Evolutionary conservation across 2,797 vertebrate genomes (phyloP).

Genomic region (Sparidentex hasta): DNA sequence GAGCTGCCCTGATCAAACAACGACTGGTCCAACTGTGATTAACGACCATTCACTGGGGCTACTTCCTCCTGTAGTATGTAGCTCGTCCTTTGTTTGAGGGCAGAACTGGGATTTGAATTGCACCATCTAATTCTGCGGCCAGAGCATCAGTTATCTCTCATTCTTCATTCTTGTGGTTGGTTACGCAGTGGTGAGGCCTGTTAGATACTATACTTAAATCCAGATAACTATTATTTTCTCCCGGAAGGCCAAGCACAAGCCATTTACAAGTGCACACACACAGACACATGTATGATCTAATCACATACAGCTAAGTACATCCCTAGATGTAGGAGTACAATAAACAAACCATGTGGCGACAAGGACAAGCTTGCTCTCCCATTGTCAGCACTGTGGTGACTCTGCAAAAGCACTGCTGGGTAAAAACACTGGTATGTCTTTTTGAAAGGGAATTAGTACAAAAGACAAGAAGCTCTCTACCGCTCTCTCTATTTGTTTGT

Average conservation of each 20-base stretch:
- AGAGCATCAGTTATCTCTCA: not conserved
- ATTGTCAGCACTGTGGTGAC: slow-evolving; percentile 40
- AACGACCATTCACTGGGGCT: not conserved
- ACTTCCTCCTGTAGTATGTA: not conserved
- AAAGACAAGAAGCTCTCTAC: slow-evolving; percentile 4
- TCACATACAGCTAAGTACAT: not conserved
- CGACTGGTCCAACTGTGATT: not conserved
- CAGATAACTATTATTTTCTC: slow-evolving; percentile 3
- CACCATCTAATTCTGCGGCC: not conserved
- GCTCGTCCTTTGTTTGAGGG: not conserved
- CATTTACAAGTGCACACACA: not conserved
- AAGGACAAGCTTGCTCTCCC: slow-evolving; percentile 26
- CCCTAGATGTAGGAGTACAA: not conserved
- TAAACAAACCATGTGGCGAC: not conserved
- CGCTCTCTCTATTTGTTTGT: slow-evolving; percentile 12
- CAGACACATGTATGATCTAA: not conserved
- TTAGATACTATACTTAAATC: not conserved
- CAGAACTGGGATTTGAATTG: not conserved
- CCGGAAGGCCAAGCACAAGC: not conserved
- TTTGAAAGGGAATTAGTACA: slow-evolving; percentile 10
- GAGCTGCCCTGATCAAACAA: too few species aligned
- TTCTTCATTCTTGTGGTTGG: not conserved
- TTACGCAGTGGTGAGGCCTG: not conserved
- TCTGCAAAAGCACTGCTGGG: slow-evolving; percentile 47
- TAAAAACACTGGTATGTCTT: slow-evolving; percentile 26